A percentile compares a stretch with the other conserved stretches of the same genome.
Conservation (phyloP, 2,797 vertebrate genomes). For the Enteromius fasciolatus region DNA sequence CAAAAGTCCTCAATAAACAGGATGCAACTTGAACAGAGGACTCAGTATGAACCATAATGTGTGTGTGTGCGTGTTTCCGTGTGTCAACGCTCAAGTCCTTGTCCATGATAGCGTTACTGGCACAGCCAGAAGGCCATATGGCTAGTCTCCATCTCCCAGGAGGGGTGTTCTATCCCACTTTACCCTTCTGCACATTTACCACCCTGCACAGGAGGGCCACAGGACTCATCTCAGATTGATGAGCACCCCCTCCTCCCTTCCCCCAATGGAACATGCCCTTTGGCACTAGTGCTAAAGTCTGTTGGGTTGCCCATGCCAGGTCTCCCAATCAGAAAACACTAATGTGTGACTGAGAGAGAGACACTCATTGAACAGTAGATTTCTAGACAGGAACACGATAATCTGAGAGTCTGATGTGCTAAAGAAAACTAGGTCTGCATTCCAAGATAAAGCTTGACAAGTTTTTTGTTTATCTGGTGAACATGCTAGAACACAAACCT, state of each 20-base stretch:
- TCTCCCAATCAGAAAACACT: conserved; percentile 58
- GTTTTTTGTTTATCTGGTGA: not conserved
- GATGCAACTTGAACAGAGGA: conserved; percentile 36
- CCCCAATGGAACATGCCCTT: conserved; percentile 65
- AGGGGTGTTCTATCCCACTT: conserved; percentile 66
- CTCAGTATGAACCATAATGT: conserved; percentile 38
- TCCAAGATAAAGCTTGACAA: not conserved
- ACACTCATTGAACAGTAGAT: conserved; percentile 38
- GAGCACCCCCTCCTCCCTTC: conserved; percentile 59
- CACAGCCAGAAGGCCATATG: conserved; percentile 67
- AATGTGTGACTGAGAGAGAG: conserved; percentile 46
- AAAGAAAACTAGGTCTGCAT: conserved; percentile 28
- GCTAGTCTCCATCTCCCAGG: conserved; percentile 67
- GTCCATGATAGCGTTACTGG: conserved; percentile 65
- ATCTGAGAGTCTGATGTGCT: conserved; percentile 22
- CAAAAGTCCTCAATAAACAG: conserved; percentile 18
- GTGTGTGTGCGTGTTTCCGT: not conserved
- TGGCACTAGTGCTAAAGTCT: conserved; percentile 64
- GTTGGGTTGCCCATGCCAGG: conserved; percentile 63
- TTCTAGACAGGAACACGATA: conserved; percentile 31
- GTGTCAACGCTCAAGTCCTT: conserved; percentile 53
- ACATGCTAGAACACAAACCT: not conserved
- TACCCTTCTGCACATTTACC: conserved; percentile 68
- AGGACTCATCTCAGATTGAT: conserved; percentile 68
- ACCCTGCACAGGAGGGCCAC: conserved; percentile 65